Conservation (phyloP, 2,888 invertebrate species). For the Marasmarcha lunaedactyla region DNA sequence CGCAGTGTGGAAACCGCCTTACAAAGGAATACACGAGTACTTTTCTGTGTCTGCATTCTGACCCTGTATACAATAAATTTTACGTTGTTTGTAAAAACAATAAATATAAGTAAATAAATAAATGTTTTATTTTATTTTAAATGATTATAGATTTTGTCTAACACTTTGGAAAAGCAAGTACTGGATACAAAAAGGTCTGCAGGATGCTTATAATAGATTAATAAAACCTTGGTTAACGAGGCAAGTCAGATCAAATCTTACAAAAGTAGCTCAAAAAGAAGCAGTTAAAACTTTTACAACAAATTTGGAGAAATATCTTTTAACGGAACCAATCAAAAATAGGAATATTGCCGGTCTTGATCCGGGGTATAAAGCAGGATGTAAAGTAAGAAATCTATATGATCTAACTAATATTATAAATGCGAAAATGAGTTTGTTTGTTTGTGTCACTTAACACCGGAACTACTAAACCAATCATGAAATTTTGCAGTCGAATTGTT, state of each 20-base stretch:
- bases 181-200: conserved; percentile 51
- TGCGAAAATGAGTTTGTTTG: too few relatives aligned
- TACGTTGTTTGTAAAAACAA: too few relatives aligned
- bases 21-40: too few relatives aligned
- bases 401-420: background rate
- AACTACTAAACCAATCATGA: too few relatives aligned
- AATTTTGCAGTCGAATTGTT: too few relatives aligned
- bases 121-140: conserved; percentile 13
- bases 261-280: conserved; percentile 80
- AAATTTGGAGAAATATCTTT: conserved; percentile 85
- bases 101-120: too few relatives aligned
- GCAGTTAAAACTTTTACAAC: conserved; percentile 87
- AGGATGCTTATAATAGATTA: conserved; percentile 52
- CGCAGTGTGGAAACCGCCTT: too few relatives aligned
- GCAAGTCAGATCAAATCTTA: conserved; percentile 79
- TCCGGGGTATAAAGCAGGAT: conserved; percentile 91
- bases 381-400: conserved; percentile 71
- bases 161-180: conserved; percentile 42
- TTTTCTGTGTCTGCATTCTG: too few relatives aligned
- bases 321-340: conserved; percentile 85
- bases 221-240: conserved; percentile 75
- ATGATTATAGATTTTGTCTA: conserved; percentile 51
- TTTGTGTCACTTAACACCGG: too few relatives aligned
- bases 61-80: too few relatives aligned
- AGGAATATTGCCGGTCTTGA: conserved; percentile 87